Base-by-base conservation (phyloP, 1,140 invertebrate species). In the Leptinotarsa defecta region DNA sequence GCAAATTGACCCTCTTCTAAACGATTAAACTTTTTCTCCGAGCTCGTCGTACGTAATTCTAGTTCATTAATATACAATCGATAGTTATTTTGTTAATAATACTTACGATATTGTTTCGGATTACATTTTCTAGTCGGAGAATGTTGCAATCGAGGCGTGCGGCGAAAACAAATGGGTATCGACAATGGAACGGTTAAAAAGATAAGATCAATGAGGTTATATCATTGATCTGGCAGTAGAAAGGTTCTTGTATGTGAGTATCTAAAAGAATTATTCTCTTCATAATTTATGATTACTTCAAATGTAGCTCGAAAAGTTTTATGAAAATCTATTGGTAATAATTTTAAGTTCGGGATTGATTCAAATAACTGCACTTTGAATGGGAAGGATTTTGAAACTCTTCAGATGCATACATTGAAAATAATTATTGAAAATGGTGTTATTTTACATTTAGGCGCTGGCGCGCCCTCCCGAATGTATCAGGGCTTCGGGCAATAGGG, bases 171-270 rank as follows among this genome's bases (percentile, higher is more conserved):
- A 57, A 57, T 57, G 52, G n/a, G 52, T 57, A 57, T 57, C 52
- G 52, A 57, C 52, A 57, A 57, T 57, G 52, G 52, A 57, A 57
- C 52, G 15, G 52, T 57, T 57, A 57, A 57, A 57, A 15, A 57
- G 52, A 57, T 57, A 57, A 57, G 52, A 57, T 57, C 52, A 57
- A 57, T 57, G 52, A 57, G 52, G 52, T 57, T 57, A 57, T 57
- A 57, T 57, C 52, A 57, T 57, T 57, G 52, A 57, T 57, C 52
- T 57, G 52, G 52, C 52, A 57, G 52, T 57, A 57, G 52, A 57
- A 57, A 57, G 52, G 52, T 57, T 57, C n/a, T 19, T 57, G 52
- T 57, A 19, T 19, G n/a, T n/a, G 52, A 57, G n/a, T 57, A 57
- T 57, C 52, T 57, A 57, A 19, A 57, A 57, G 52, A 57, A 19